A percentile compares a stretch with the other conserved stretches of the same genome.
Conservation (phyloP, 23 tunicate genomes). For the Trididemnum nubilum region DNA sequence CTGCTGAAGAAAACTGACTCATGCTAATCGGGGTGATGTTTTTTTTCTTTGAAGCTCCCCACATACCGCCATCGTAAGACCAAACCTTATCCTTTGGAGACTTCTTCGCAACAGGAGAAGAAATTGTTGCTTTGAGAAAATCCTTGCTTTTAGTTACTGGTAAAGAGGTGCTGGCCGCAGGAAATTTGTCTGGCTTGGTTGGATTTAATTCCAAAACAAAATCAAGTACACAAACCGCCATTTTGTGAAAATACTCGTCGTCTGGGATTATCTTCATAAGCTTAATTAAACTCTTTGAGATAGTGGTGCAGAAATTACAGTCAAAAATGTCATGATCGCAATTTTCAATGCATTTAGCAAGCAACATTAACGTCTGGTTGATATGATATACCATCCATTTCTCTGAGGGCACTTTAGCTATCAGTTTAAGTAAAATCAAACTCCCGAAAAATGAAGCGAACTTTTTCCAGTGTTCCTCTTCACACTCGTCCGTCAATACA, state of each 20-base stretch:
- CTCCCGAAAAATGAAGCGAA: slow-evolving; percentile 10
- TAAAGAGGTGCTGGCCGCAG: background rate
- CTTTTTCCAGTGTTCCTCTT: slow-evolving; percentile 6
- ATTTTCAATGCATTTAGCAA: slow-evolving; percentile 8
- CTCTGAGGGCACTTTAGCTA: background rate
- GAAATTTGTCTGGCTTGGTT: background rate
- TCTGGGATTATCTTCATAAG: slow-evolving; percentile 22
- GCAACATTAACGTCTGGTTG: slow-evolving; percentile 2
- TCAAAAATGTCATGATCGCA: background rate
- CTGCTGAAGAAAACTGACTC: background rate
- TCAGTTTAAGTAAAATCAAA: background rate
- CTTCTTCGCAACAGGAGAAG: background rate
- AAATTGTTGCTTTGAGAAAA: background rate
- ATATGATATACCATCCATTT: slow-evolving; percentile 18
- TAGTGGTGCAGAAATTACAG: background rate
- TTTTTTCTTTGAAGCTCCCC: background rate
- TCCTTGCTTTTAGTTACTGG: background rate
- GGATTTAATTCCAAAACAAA: background rate
- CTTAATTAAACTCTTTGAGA: slow-evolving; percentile 5
- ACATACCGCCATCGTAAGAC: background rate
- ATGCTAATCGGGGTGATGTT: background rate
- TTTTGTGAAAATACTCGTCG: slow-evolving; percentile 34
- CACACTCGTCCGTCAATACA: background rate
- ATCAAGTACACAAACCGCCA: slow-evolving; percentile 7
- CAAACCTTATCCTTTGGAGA: background rate